Evolutionary conservation across 1,140 invertebrate genomes (phyloP), one percentile per base, ranked within the genome.

Genomic region (Ganaspis sp.): DNA sequence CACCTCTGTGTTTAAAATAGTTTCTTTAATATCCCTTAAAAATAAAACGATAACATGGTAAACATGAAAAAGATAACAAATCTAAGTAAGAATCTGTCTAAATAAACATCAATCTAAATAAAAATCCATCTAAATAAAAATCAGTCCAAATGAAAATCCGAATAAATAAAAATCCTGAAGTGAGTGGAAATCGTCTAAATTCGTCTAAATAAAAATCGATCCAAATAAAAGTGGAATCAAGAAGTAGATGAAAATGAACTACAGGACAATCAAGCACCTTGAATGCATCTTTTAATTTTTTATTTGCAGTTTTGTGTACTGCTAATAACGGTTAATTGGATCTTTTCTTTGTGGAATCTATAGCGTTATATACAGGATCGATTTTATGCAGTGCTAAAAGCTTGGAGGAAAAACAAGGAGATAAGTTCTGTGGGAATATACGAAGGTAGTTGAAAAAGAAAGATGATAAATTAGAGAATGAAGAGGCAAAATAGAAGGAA

Each of bases 341-440:
- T 15, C 11, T 64, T 26, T 23, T 23, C 23, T 26, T 26, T 12
- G 23, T 64, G 21, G 21, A 29, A 64, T 26, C 23, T 9, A n/a
- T n/a, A 9, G 21, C 9, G 21, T 15, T 64, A 64, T 64, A 26
- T 26, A 64, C 9, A 64, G 54, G 9, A 64, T 64, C 23, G 23
- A 64, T 64, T 64, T 64, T 64, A 64, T 64, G 11, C 54, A 64
- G 21, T 64, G 11, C 54, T 64, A 29, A 64, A 64, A 23, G 53
- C 53, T 58, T 2, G 4, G 21, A 23, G 45, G n/a, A 26, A 34
- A 58, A 73, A 73, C 42, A 54, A 49, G 23, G 40, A 45, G 70
- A 40, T 17, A 72, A 72, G 42, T 42, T 42, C 40, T 26, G 17
- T 23, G 26, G 40, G 15, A 72, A 72, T 49, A 26, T 53, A 26